Evolutionary conservation across 1,140 invertebrate genomes (phyloP).

Genomic region (Trissolcus basalis): DNA sequence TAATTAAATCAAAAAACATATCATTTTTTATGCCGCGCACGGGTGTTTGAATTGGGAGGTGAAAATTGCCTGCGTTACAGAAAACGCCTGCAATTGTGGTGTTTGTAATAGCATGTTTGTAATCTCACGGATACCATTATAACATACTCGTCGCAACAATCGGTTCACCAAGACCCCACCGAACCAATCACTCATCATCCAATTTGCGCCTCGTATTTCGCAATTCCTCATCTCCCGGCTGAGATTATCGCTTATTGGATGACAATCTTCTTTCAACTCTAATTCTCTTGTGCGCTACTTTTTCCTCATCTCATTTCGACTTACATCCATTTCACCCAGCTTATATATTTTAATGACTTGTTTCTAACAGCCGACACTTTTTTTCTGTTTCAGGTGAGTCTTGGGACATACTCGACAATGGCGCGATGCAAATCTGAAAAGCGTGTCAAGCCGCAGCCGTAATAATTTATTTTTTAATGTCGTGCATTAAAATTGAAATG

Average conservation of each 20-base stretch:
- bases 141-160: constrained; percentile 6
- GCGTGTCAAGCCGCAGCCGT: constrained; percentile 42
- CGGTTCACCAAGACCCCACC: constrained; percentile 11
- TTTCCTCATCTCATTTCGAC: not conserved
- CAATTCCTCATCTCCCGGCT: constrained; percentile 52
- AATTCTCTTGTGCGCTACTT: constrained; percentile 13
- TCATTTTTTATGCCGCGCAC: not conserved
- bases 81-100: constrained; percentile 8
- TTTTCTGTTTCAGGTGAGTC: constrained; percentile 61
- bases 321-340: no score
- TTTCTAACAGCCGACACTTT: constrained; percentile 36
- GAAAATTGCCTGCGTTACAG: no score
- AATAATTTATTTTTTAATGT: constrained; percentile 52
- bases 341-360: not conserved
- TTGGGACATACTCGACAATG: not conserved
- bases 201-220: constrained; percentile 41
- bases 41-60: no score
- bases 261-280: constrained; percentile 25
- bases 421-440: constrained; percentile 39
- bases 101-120: constrained; percentile 14
- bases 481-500: constrained; percentile 38
- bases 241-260: constrained; percentile 46
- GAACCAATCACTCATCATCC: constrained; percentile 43
- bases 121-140: constrained; percentile 11
- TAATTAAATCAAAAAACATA: not conserved